Base-by-base conservation (phyloP, 2,888 invertebrate genomes). In the Polydrusus pterygomalis region DNA sequence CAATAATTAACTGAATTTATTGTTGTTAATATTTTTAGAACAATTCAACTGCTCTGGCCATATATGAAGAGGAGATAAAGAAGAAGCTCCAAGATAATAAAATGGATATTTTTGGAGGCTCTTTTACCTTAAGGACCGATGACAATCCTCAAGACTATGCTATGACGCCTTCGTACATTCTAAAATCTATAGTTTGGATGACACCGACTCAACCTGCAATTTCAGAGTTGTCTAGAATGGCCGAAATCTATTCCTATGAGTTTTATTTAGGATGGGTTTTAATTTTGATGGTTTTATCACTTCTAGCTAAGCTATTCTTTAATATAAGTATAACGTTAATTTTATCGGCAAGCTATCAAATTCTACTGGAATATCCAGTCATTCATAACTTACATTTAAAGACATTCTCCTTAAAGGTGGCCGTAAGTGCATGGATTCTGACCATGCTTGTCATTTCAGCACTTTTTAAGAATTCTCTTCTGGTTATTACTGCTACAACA, bases 71-170 rank as follows among this genome's bases (percentile, higher is more conserved):
- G n/a, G n/a, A n/a, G 3, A 43, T 2, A 2, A 47, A 47, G 17
- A 47, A 17, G 15, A 15, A 47, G 17, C 9, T 47, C 0, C 15
- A n/a, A 47, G 47, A 47, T 1, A 47, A 47, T 17, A 17, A 62
- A 62, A 8, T 67, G 1, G 65, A 67, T 20, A 1, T 67, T 15
- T 67, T n/a, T 20, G 65, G 49, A 25, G 65, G 65, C 1, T 5
- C 38, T n/a, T 67, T 15, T 18, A 13, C 0, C 15, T 15, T 67
- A 49, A 67, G 51, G 18, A 10, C 18, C 11, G 34, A 38, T 11
- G 65, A 67, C 25, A 30, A 51, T 25, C 20, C 47, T 13, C 3
- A 34, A 9, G 65, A 49, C 17, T 67, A 51, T 17, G 51, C 47
- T 25, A 15, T 51, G 1, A 34, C 65, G 0, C 51, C 65, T 1